Evolutionary conservation across 1,140 invertebrate genomes (phyloP), one percentile per base, ranked within the genome.

Genomic region (Drosophila mayri): DNA sequence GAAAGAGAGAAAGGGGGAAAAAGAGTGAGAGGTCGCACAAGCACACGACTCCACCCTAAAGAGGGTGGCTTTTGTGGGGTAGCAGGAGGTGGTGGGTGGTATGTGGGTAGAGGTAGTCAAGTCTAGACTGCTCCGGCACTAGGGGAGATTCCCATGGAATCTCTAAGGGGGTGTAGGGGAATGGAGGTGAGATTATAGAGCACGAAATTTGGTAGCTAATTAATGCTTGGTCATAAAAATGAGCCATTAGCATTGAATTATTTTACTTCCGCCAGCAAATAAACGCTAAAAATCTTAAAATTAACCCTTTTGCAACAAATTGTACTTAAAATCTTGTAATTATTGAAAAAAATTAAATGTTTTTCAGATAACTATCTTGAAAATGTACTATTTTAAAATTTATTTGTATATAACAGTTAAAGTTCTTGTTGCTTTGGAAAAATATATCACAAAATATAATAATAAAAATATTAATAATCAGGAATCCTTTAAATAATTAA

Each of bases 1-100:
- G 35, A 16, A 37, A 40, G 41, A n/a, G 14, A 32, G 8, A 11
- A n/a, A n/a, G 14, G 2, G 12, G 20, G 14, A 11, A 18, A 20
- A 1, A 43, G 18, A 16, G 18, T 3, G 9, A 20, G 18, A 18
- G 12, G 14, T 30, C 12, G 65, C 22, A 20, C n/a, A 30, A 25
- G 52, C 30, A 18, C 44, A 64, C 59, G 44, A 63, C 59, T 47
- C 52, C 52, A 54, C 32, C 43, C 18, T 9, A 62, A 62, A 52
- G 16, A 11, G 35, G 52, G 52, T 55, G 44, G 28, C 41, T 22
- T 47, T 35, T 16, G 58, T 18, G 43, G 20, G 58, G 28, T 54
- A 16, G 8, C 3, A 4, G 16, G 2, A 3, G 10, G 2, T 3
- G 8, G 16, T 1, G 4, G 25, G 10, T n/a, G 28, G n/a, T 2